phyloP scores from a whole-genome alignment of 1,140 invertebrate species.

The Pomacea maculata region DNA sequence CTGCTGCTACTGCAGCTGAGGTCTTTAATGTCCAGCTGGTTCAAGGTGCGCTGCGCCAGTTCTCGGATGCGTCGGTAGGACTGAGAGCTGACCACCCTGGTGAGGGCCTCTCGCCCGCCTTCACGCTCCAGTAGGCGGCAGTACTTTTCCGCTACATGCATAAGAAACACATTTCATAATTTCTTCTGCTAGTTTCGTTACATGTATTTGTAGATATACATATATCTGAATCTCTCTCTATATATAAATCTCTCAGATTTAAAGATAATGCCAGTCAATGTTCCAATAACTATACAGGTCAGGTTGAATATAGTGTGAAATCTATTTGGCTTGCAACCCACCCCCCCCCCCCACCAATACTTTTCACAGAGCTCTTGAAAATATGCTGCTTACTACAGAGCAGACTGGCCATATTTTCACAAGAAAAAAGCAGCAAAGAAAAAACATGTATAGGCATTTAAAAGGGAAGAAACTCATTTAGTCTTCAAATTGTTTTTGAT shows the following conservation, averaged over 20 bases:
- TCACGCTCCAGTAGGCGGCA: constrained; percentile 86
- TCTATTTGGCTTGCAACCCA: too few species aligned
- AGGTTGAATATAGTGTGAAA: too few species aligned
- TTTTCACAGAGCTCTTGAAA: too few species aligned
- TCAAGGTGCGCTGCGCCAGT: constrained; percentile 36
- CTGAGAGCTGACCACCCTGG: constrained; percentile 70
- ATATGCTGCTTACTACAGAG: too few species aligned
- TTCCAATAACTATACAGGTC: too few species aligned
- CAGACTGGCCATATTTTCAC: too few species aligned
- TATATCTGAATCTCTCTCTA: too few species aligned
- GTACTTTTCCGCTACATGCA: constrained; percentile 82
- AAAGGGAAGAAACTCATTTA: neutral
- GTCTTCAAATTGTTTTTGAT: neutral
- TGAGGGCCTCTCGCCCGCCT: constrained; percentile 81
- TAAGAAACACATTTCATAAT: neutral
- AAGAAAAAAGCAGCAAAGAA: neutral
- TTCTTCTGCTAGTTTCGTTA: too few species aligned
- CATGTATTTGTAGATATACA: too few species aligned
- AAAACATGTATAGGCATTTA: neutral
- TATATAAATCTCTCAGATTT: too few species aligned
- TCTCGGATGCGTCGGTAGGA: constrained; percentile 34
- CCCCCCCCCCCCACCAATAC: too few species aligned
- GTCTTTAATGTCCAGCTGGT: constrained; percentile 8
- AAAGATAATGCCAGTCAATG: too few species aligned
- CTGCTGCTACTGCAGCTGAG: neutral